Conservation (phyloP, 2,797 vertebrate genomes). For the Poeciliopsis infans region DNA sequence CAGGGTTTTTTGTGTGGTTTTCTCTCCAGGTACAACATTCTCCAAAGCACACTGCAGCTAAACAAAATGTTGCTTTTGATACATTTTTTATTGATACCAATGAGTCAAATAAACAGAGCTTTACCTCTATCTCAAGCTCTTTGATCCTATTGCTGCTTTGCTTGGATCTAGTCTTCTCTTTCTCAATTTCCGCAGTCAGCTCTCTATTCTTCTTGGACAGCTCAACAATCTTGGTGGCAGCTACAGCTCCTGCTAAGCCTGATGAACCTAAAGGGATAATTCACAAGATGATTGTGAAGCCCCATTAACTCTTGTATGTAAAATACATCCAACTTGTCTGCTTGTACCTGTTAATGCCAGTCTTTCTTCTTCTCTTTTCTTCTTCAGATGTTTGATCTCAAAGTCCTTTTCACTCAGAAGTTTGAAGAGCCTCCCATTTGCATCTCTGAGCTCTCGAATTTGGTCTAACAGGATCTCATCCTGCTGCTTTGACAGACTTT, state of each 20-base stretch:
- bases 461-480: conserved; percentile 78
- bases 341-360: conserved; percentile 85
- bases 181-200: conserved; percentile 83
- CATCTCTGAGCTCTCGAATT: conserved; percentile 86
- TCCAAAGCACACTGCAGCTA: conserved; percentile 62
- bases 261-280: conserved; percentile 76
- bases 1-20: conserved; percentile 49
- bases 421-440: conserved; percentile 89
- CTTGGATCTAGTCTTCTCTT: conserved; percentile 84
- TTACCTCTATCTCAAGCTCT: conserved; percentile 90
- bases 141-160: conserved; percentile 83
- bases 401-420: conserved; percentile 90
- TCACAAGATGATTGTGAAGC: background rate
- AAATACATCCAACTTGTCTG: background rate
- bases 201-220: conserved; percentile 91
- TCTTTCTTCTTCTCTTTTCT: conserved; percentile 86
- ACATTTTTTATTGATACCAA: too few species aligned
- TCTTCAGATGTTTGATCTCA: conserved; percentile 89
- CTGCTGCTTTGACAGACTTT: conserved; percentile 80
- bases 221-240: conserved; percentile 92
- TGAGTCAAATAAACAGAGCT: background rate
- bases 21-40: conserved; percentile 48
- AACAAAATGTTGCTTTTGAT: background rate
- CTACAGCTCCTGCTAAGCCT: conserved; percentile 85
- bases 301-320: background rate